Conservation (phyloP, 1,140 invertebrate genomes). For the Leptestheria dahalacensis region DNA sequence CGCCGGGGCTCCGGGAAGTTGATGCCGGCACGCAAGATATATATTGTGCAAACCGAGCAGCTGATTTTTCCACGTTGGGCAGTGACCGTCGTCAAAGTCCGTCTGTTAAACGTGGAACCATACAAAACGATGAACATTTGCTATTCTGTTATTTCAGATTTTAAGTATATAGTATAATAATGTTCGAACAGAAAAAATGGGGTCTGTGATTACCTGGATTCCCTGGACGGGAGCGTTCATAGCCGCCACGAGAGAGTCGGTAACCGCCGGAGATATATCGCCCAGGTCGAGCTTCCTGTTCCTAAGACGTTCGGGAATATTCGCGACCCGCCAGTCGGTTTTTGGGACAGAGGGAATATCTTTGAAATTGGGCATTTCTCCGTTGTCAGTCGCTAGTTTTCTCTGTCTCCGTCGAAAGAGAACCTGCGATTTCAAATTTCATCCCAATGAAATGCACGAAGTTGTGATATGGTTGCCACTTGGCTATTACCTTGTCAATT, state of each 20-base stretch:
- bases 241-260: slow-evolving; percentile 35
- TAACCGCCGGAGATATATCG: slow-evolving; percentile 40
- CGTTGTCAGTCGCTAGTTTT: slow-evolving; percentile 8
- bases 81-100: slow-evolving; percentile 56
- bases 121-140: too few relatives aligned
- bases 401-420: slow-evolving; percentile 9
- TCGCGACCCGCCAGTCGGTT: slow-evolving; percentile 35
- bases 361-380: slow-evolving; percentile 16
- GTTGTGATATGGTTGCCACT: slow-evolving; percentile 4
- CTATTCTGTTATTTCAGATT: too few relatives aligned
- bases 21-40: slow-evolving; percentile 36
- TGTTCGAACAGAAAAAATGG: neutral
- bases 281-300: slow-evolving; percentile 40
- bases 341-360: neutral
- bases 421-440: slow-evolving; percentile 6
- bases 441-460: neutral
- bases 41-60: slow-evolving; percentile 46
- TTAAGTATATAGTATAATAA: too few relatives aligned
- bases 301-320: slow-evolving; percentile 31
- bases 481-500: slow-evolving; percentile 16
- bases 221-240: slow-evolving; percentile 37
- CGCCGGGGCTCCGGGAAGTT: slow-evolving; percentile 34
- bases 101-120: slow-evolving; percentile 25
- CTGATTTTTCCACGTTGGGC: slow-evolving; percentile 53
- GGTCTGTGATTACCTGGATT: slow-evolving; percentile 29